Base-by-base conservation (phyloP, 2,888 invertebrate genomes). In the Entomobrya proxima region DNA sequence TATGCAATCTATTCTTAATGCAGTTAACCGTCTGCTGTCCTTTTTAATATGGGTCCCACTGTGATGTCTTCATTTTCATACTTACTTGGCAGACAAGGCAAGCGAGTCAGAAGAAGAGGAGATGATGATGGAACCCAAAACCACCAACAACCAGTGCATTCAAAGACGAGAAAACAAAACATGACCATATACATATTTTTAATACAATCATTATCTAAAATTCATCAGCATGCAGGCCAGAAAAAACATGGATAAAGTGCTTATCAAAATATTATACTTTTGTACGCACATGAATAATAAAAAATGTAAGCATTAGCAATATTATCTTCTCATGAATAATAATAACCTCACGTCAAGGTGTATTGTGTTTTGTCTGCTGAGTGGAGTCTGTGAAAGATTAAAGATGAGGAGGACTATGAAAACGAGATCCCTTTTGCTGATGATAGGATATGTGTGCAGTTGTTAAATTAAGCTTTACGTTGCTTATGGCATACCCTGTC, bases 291-390 rank as follows among this genome's bases (percentile, higher is more conserved):
- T 82, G 82, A 82, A 82, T 74, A 82, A 75, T 75, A 82, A 81
- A 61, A 35, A 64, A 35, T 35, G 13, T 5, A 4, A 67, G 47
- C 83, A 83, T 83, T 83, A 83, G 75, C 76, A 83, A 76, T 76
- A 83, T 83, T 83, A 83, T 27, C 9, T 82, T 83, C 64, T 64
- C 83, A 83, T 83, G 83, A 83, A 83, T 83, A 83, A 83, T 83
- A 83, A 83, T 83, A 83, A 64, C 64, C 52, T 76, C 76, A 76
- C 83, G 83, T 83, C 83, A 83, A 52, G 35, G 21, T 67, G 21
- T 50, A 76, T 83, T 76, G 32, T 52, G 27, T 72, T 82, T 75
- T 47, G 61, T 78, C 35, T 61, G 40, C 40, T 69, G 72, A 58
- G 40, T 77, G 61, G 55, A 40, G 21, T 69, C 40, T 11, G n/a